phyloP scores from a whole-genome alignment of 2,888 invertebrate species.

The Listrodromus nycthemerus region DNA sequence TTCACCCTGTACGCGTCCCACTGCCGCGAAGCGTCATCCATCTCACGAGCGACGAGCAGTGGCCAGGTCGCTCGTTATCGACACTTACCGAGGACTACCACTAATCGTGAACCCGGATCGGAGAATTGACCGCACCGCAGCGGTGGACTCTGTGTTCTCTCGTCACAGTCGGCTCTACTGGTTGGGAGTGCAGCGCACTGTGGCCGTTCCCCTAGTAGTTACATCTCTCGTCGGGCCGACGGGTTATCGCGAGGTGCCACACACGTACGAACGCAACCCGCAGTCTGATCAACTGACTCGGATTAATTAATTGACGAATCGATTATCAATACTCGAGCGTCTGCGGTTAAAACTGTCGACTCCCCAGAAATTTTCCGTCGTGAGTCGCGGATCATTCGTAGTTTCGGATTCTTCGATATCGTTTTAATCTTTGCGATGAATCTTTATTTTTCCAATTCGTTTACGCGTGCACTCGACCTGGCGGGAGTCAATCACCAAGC shows the following conservation, averaged over 20 bases:
- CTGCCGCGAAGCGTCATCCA: constrained; percentile 32
- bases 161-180: constrained; percentile 37
- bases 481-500: background rate
- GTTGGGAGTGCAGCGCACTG: constrained; percentile 21
- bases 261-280: constrained; percentile 14
- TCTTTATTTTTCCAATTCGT: background rate
- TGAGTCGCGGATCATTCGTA: too few species aligned
- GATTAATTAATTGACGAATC: background rate
- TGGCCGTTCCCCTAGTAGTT: constrained; percentile 52
- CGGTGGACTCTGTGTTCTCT: constrained; percentile 24
- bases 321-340: background rate
- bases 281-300: background rate
- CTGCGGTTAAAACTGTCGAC: background rate
- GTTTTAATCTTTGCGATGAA: background rate
- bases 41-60: constrained; percentile 42
- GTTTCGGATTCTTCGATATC: background rate
- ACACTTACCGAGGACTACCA: constrained; percentile 62
- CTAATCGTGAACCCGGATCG: constrained; percentile 57
- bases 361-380: background rate
- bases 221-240: constrained; percentile 50
- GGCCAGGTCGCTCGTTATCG: constrained; percentile 59
- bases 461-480: background rate
- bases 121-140: constrained; percentile 55
- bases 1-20: constrained; percentile 3
- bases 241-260: constrained; percentile 26